A percentile compares a stretch with the other conserved stretches of the same genome.
Evolutionary conservation across 2,797 vertebrate genomes (phyloP).

Genomic region (Thaleichthys pacificus): DNA sequence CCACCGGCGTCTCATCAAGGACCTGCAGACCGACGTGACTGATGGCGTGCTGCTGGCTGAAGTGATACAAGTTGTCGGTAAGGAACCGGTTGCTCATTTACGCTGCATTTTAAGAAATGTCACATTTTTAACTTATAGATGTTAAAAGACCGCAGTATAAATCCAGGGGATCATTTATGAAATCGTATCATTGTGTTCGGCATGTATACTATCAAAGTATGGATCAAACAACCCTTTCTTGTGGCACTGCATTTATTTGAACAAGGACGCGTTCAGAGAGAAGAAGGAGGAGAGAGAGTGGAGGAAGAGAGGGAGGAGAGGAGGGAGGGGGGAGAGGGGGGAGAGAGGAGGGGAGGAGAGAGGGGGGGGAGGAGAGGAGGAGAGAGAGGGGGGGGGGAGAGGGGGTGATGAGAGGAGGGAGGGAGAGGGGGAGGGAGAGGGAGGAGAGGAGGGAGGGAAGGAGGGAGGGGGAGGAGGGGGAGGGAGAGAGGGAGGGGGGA

Average conservation of each 20-base stretch:
- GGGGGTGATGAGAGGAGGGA: too few species aligned
- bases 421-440: too few species aligned
- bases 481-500: too few species aligned
- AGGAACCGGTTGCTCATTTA: constrained; percentile 52
- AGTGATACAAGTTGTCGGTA: constrained; percentile 98
- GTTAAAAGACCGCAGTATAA: not conserved
- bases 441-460: too few species aligned
- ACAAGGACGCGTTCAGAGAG: not conserved
- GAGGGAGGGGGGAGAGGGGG: too few species aligned
- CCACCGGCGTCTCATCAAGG: constrained; percentile 94
- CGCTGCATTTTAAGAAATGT: not conserved
- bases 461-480: too few species aligned
- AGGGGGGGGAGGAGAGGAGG: too few species aligned
- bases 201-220: not conserved
- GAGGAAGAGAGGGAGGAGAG: too few species aligned
- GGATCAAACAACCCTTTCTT: not conserved
- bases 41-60: constrained; percentile 95
- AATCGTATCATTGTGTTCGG: not conserved
- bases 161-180: not conserved
- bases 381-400: too few species aligned
- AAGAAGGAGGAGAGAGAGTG: too few species aligned
- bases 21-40: constrained; percentile 94
- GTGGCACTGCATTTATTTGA: not conserved
- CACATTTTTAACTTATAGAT: not conserved
- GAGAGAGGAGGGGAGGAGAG: too few species aligned